Evolutionary conservation across 2,797 vertebrate species (phyloP).

Genomic region (Anguilla obscura): DNA sequence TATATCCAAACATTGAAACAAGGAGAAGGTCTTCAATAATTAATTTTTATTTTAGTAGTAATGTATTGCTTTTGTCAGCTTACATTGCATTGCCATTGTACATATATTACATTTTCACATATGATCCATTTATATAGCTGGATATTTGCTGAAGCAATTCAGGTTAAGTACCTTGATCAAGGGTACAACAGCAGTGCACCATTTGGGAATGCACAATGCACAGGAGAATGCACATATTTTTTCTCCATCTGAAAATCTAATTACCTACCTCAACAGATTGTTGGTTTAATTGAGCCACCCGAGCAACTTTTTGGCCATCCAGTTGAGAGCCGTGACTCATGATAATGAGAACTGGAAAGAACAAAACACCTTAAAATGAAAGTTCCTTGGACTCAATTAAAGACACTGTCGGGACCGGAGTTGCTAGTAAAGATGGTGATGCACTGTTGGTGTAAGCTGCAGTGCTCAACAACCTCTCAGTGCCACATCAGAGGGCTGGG

Average conservation of each 20-base stretch:
- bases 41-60: neutral
- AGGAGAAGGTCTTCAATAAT: neutral
- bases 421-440: constrained; percentile 22
- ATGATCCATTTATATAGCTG: too few relatives aligned
- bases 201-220: too few relatives aligned
- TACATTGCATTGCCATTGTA: neutral
- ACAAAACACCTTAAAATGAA: constrained; percentile 25
- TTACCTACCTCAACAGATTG: neutral
- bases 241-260: constrained; percentile 9
- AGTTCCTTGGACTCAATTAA: constrained; percentile 32
- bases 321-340: constrained; percentile 24
- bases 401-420: constrained; percentile 17
- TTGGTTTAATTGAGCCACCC: neutral
- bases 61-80: neutral
- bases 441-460: constrained; percentile 14
- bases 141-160: too few relatives aligned
- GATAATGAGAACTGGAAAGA: constrained; percentile 27
- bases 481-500: neutral
- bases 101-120: too few relatives aligned
- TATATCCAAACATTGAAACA: neutral
- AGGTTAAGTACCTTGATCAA: neutral
- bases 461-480: constrained; percentile 21
- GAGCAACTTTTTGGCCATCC: constrained; percentile 10
- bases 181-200: neutral
- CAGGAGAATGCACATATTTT: constrained; percentile 1